Base-by-base conservation (phyloP, 2,113 vertebrate genomes). In the Rhagologus leucostigma region DNA sequence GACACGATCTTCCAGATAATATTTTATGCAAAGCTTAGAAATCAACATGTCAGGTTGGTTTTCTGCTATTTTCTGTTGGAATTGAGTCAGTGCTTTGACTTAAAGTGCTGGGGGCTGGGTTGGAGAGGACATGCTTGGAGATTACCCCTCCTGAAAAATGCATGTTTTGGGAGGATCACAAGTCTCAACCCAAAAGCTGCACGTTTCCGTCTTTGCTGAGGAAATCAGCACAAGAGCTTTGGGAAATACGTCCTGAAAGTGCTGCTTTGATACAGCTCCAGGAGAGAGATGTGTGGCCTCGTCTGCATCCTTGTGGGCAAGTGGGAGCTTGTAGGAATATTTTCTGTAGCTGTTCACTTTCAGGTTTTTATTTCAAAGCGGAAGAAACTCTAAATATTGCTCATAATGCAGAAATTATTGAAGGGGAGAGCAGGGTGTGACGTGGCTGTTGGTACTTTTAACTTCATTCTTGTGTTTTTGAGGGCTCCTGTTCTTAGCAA, bases 211-310 rank as follows among this genome's bases (percentile, higher is more conserved):
- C 63, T 81, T 59, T 26, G 23, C 76, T 65, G 27, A 70, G 39
- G 67, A 90, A 90, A 92, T 52, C 10, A 67, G 88, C 50, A 19
- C 39, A 12, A 0, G 3, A 35, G 80, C 89, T 60, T 82, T 75
- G 83, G 90, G 95, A 93, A 90, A 42, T 35, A 3, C 0, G 0
- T 59, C 86, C 47, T 63, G 23, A 37, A 88, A 80, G 20, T 7
- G 20, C 60, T 91, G 46, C 88, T 96, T 95, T 95, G 94, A 90
- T 93, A 26, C 0, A 5, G 24, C n/a, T 93, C 89, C 60, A 56
- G 4, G 35, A 77, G 49, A 81, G 42, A 62, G 42, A 30, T 41
- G 46, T 50, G 50, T 65, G 71, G 57, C 21, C 90, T 74, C 18
- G 19, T 23, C 68, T 74, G 32, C 37, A 29, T 77, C 82, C 81